Evolutionary conservation across 2,113 vertebrate species (phyloP).

Genomic region (Dryoscopus gambensis): DNA sequence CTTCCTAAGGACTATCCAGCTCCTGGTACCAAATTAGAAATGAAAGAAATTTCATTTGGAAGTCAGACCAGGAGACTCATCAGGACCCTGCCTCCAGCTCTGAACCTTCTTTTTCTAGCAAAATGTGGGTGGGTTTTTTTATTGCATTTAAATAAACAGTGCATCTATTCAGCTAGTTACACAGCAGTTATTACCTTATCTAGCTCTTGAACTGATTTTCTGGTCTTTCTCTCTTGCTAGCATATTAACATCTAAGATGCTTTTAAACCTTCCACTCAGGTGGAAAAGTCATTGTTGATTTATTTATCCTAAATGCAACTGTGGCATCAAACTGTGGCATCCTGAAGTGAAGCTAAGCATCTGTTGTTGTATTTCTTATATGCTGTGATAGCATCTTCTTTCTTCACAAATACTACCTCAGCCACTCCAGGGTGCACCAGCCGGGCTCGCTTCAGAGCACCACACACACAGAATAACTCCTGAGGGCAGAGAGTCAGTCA

Average conservation of each 20-base stretch:
- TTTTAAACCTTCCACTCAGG: not conserved
- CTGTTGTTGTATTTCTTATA: slow-evolving; percentile 99
- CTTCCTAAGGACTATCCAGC: not conserved
- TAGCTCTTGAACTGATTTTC: not conserved
- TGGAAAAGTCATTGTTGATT: not conserved
- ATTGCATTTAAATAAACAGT: not conserved
- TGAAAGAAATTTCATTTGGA: not conserved
- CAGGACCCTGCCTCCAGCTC: not conserved
- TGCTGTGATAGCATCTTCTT: slow-evolving; percentile 93
- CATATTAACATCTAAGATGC: not conserved
- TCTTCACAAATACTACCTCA: slow-evolving; percentile 96
- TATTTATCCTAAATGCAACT: not conserved
- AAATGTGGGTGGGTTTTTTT: not conserved
- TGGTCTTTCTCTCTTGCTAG: not conserved
- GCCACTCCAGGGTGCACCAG: slow-evolving; percentile 92
- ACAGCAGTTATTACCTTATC: not conserved
- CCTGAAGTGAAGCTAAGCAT: no score
- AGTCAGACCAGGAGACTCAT: not conserved
- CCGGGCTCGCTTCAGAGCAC: slow-evolving; percentile 91
- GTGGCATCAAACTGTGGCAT: slow-evolving; percentile 33
- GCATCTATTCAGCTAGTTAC: not conserved
- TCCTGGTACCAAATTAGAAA: not conserved
- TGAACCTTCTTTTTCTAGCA: not conserved
- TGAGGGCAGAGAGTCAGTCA: slow-evolving; percentile 40
- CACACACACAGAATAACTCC: slow-evolving; percentile 98